Evolutionary conservation across 2,888 invertebrate species (phyloP).

Genomic region (Auanema freiburgensis): DNA sequence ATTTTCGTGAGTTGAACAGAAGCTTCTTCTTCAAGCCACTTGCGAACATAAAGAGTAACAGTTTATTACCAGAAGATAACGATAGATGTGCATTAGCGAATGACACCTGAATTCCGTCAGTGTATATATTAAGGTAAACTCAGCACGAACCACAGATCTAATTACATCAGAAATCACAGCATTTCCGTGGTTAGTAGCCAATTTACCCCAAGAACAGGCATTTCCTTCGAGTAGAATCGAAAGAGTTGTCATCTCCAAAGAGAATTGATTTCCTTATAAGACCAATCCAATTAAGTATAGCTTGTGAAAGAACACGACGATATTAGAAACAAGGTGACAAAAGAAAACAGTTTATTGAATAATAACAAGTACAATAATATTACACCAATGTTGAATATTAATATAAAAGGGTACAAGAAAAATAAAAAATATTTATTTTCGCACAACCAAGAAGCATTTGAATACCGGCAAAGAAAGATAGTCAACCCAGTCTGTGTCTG

Average conservation of each 20-base stretch:
- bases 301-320: no score
- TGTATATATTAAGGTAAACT: neutral
- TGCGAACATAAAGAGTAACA: conserved; percentile 37
- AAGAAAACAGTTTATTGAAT: no score
- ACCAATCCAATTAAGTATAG: no score
- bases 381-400: no score
- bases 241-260: conserved; percentile 31
- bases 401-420: no score
- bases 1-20: conserved; percentile 30
- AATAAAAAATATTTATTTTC: no score
- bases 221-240: conserved; percentile 37
- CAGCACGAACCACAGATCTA: conserved; percentile 17
- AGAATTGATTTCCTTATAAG: no score
- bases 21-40: conserved; percentile 30
- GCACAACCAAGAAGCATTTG: no score
- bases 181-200: conserved; percentile 27
- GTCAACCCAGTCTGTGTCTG: no score
- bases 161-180: conserved; percentile 27
- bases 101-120: conserved; percentile 27
- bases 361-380: no score
- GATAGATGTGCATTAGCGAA: conserved; percentile 39
- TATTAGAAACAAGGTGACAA: no score
- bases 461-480: no score
- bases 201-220: conserved; percentile 39
- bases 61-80: conserved; percentile 34